Percentiles rank a stretch among this genome's conserved stretches.
These are phyloP conservation scores for Bovichtus diacanthus DNA, from an alignment of 2,797 vertebrate genomes.

Conservation along the genomic window DNA sequence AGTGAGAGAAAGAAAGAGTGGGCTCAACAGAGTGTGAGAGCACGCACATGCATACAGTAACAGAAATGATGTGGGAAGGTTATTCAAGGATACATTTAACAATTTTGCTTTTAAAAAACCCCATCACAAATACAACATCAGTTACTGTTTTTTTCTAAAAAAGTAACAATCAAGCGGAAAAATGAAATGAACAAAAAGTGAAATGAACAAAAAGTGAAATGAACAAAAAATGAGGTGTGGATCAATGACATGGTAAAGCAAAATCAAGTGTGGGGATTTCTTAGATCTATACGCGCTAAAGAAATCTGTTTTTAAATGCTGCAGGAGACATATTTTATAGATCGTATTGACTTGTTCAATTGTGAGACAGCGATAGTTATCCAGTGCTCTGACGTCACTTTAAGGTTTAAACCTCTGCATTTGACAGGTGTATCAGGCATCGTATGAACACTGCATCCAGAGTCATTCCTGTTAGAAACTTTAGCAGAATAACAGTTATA, in stretches of 20 bases:
- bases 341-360: background rate
- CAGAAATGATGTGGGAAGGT: conserved; percentile 23
- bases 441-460: background rate
- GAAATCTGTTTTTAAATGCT: conserved; percentile 33
- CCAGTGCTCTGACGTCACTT: background rate
- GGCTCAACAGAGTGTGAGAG: conserved; percentile 43
- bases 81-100: conserved; percentile 22
- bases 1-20: conserved; percentile 23
- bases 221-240: background rate
- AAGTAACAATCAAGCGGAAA: background rate
- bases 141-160: background rate
- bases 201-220: too few species aligned
- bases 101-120: conserved; percentile 1
- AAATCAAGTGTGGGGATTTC: conserved; percentile 3
- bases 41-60: conserved; percentile 44
- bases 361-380: background rate
- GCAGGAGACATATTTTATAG: conserved; percentile 8
- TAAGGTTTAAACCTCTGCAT: background rate
- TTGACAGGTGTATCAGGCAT: background rate
- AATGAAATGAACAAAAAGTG: background rate
- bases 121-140: conserved; percentile 1
- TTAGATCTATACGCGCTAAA: conserved; percentile 20
- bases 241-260: conserved; percentile 28
- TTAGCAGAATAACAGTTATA: background rate
- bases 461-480: background rate